Evolutionary conservation across 2,888 invertebrate genomes (phyloP), one percentile per base, ranked within the genome.

Genomic region (Heliconius ethilla): DNA sequence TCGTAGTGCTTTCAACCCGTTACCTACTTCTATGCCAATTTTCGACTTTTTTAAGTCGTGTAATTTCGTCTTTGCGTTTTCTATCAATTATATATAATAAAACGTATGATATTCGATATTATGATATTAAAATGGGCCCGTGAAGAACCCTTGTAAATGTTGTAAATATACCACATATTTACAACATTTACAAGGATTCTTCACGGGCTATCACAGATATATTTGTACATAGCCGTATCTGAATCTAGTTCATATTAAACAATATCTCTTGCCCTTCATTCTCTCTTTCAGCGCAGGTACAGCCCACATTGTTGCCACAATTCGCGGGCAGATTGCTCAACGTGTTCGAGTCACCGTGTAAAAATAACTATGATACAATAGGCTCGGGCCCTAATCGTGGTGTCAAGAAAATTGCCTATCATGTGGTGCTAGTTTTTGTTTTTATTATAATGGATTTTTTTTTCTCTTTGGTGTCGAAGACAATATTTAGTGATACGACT

Each of bases 321-420:
- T 37, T 51, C 66, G 55, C 10, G 62, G 45, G 29, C 40, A 66
- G 27, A 75, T 78, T 76, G 45, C 75, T 27, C 75, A 78, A 78
- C 55, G 27, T 40, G 11, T 45, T 25, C 55, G 67, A 40, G 69
- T 78, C 79, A 76, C 27, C 62, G 73, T 62, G 63, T 73, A 74
- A 78, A 80, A 80, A 80, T 80, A 80, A 70, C 76, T 66, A n/a
- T 78, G 75, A 75, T 66, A 75, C 70, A 78, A 75, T 78, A 78
- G 78, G 29, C 77, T n/a, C 59, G 27, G 27, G 75, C 18, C 75
- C 75, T 70, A 75, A 70, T 75, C 51, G 65, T 55, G 63, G 13
- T 65, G 75, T 75, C 70, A 75, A 59, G 75, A 66, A 37, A 65
- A 33, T 63, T 37, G 37, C 7, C 51, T 51, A 22, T 51, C 13